These are phyloP conservation scores for Helicoverpa zea DNA, from an alignment of 1,140 invertebrate genomes.

Conservation along the genomic window DNA sequence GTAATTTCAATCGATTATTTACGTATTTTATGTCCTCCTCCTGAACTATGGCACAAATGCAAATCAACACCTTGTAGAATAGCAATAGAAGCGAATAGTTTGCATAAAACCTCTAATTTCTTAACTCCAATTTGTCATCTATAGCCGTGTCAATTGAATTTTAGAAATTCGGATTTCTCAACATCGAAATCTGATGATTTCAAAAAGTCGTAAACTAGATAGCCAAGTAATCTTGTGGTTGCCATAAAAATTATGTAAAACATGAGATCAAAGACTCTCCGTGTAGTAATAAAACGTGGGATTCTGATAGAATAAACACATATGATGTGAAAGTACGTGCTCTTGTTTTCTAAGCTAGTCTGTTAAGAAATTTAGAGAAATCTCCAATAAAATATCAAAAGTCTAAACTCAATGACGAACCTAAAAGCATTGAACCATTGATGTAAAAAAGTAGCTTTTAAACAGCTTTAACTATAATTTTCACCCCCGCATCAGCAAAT, in stretches of 20 bases:
- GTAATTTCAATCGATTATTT: too few species aligned
- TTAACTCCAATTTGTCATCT: neutral
- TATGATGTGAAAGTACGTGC: conserved; percentile 3
- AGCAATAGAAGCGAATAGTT: too few species aligned
- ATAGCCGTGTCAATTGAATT: neutral
- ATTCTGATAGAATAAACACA: conserved; percentile 29
- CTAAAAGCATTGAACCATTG: too few species aligned
- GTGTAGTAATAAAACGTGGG: conserved; percentile 5
- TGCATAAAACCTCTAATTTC: neutral
- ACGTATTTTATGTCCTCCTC: too few species aligned
- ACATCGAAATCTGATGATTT: conserved; percentile 29
- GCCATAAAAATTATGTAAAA: conserved; percentile 39
- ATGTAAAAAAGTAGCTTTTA: too few species aligned
- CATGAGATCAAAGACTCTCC: conserved; percentile 33
- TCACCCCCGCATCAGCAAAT: too few species aligned
- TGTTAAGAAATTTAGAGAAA: neutral
- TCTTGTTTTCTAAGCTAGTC: neutral
- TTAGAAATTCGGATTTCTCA: conserved; percentile 27
- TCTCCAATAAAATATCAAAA: neutral
- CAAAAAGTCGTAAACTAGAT: conserved; percentile 35
- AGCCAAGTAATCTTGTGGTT: conserved; percentile 29
- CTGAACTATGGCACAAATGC: too few species aligned
- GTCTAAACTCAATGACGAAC: neutral
- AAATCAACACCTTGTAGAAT: too few species aligned
- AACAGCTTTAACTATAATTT: too few species aligned